phyloP scores from a whole-genome alignment of 2,888 invertebrate species.

The Carabus problematicus region DNA sequence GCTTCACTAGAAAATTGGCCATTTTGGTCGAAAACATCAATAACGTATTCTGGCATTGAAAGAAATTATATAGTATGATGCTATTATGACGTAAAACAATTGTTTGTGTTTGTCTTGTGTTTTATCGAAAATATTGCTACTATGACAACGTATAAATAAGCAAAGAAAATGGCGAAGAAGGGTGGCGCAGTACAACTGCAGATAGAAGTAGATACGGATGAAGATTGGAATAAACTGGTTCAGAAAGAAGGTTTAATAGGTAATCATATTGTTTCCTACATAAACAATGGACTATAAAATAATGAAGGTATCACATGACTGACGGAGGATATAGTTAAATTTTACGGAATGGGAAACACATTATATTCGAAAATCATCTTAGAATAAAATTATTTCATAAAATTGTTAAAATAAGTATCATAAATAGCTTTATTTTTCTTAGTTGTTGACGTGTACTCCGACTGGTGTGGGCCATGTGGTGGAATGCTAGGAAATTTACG shows the following conservation, averaged over 20 bases:
- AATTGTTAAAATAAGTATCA: too few species aligned
- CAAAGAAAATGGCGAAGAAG: slow-evolving; percentile 72
- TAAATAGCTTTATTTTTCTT: too few species aligned
- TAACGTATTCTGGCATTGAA: slow-evolving; percentile 17
- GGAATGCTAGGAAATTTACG: slow-evolving; percentile 85
- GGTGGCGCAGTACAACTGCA: slow-evolving; percentile 79
- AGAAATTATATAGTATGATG: slow-evolving; percentile 45
- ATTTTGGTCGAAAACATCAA: slow-evolving; percentile 44
- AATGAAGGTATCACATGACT: too few species aligned
- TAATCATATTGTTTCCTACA: slow-evolving; percentile 53
- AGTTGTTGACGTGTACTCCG: slow-evolving; percentile 89
- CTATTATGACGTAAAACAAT: background rate
- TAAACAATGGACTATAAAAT: too few species aligned
- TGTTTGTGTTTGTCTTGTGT: slow-evolving; percentile 7
- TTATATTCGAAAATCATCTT: too few species aligned
- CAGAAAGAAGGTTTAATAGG: slow-evolving; percentile 78
- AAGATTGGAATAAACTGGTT: slow-evolving; percentile 84
- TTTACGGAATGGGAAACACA: too few species aligned
- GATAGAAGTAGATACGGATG: slow-evolving; percentile 80
- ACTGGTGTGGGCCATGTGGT: slow-evolving; percentile 90
- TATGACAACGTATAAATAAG: slow-evolving; percentile 23
- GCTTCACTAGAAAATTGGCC: slow-evolving; percentile 52
- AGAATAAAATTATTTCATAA: too few species aligned
- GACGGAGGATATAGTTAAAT: too few species aligned
- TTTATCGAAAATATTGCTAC: slow-evolving; percentile 34